A percentile compares a stretch with the other conserved stretches of the same genome.
Conservation (phyloP, 2,888 invertebrate species). For the Ectropis crepuscularia region DNA sequence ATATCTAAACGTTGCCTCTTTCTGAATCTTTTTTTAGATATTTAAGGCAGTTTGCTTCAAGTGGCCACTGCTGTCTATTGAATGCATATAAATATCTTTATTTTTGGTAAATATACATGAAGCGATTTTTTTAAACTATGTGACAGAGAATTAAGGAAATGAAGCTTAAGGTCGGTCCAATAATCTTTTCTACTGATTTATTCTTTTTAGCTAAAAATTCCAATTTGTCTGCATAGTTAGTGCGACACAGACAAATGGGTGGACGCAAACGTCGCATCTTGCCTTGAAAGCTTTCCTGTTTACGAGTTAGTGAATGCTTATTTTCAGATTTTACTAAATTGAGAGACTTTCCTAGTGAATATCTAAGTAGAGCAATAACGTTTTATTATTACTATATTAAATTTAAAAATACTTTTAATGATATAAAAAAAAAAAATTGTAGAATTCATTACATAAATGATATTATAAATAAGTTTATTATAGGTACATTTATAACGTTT, state of each 20-base stretch:
- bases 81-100: not conserved
- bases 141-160: not conserved
- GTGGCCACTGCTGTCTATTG: no score
- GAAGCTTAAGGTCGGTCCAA: slow-evolving; percentile 4
- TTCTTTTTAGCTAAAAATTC: slow-evolving; percentile 27
- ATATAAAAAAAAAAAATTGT: no score
- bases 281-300: slow-evolving; percentile 39
- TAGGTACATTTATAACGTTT: no score
- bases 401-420: no score
- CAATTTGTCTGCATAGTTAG: slow-evolving; percentile 28
- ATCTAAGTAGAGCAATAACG: no score
- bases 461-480: no score
- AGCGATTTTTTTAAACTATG: not conserved
- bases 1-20: no score
- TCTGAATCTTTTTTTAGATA: no score
- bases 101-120: not conserved
- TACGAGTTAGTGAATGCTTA: slow-evolving; percentile 13
- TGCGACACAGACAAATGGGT: slow-evolving; percentile 32
- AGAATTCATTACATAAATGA: no score
- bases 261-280: slow-evolving; percentile 23
- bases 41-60: no score
- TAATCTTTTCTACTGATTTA: slow-evolving; percentile 3
- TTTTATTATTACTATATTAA: no score
- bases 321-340: slow-evolving; percentile 5
- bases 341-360: no score